Evolutionary conservation across 2,888 invertebrate genomes (phyloP).

Genomic region (Rhagium mordax): DNA sequence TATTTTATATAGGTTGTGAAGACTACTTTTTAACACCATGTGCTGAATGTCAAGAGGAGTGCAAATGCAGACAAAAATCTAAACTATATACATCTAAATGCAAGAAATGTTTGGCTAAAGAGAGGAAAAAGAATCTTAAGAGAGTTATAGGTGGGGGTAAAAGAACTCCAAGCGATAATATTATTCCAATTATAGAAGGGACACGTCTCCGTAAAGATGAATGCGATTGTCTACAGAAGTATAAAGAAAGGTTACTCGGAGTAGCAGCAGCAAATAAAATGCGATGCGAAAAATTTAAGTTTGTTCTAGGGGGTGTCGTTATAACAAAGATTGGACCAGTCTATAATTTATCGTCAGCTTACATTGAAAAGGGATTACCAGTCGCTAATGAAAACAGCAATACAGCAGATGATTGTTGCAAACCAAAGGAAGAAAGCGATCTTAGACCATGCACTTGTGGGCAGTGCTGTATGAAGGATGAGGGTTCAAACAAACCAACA

Average conservation of each 20-base stretch:
- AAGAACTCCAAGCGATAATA: slow-evolving; percentile 38
- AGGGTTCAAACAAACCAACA: too few species aligned
- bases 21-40: not conserved
- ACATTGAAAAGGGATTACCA: slow-evolving; percentile 19
- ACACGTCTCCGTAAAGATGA: slow-evolving; percentile 45
- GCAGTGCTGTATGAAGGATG: too few species aligned
- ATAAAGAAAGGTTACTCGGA: slow-evolving; percentile 47
- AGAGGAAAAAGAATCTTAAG: slow-evolving; percentile 37
- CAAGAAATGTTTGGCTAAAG: slow-evolving; percentile 31
- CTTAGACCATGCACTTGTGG: not conserved
- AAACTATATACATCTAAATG: slow-evolving; percentile 37
- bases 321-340: slow-evolving; percentile 54
- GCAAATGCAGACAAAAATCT: slow-evolving; percentile 36
- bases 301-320: slow-evolving; percentile 53
- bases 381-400: not conserved
- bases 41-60: slow-evolving; percentile 36
- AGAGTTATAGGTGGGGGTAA: slow-evolving; percentile 53
- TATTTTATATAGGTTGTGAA: slow-evolving; percentile 35
- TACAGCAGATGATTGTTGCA: not conserved
- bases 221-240: slow-evolving; percentile 57
- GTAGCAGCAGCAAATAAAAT: slow-evolving; percentile 37
- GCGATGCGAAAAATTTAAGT: slow-evolving; percentile 22
- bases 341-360: slow-evolving; percentile 52
- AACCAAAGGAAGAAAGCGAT: not conserved
- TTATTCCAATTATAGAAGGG: slow-evolving; percentile 57